phyloP scores from a whole-genome alignment of 1,140 invertebrate species.

The Tribolium castaneum region DNA sequence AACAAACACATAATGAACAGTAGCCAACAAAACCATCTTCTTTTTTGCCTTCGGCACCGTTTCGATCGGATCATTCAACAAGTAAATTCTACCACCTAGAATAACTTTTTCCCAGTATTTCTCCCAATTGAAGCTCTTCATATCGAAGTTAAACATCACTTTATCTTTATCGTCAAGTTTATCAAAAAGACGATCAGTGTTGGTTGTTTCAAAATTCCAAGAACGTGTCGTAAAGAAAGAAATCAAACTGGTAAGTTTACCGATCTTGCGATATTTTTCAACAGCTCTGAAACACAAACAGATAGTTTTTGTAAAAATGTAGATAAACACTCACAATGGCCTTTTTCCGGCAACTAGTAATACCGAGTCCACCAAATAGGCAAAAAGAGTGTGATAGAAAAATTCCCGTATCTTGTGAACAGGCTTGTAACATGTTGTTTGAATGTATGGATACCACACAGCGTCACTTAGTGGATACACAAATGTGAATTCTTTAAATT shows the following conservation, averaged over 20 bases:
- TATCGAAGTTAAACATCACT: slow-evolving; percentile 8
- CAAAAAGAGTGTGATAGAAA: slow-evolving; percentile 71
- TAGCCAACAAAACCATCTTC: background rate
- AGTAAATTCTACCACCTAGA: background rate
- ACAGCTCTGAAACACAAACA: slow-evolving; percentile 69
- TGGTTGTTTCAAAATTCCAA: background rate
- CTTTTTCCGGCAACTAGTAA: slow-evolving; percentile 68
- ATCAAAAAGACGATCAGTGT: background rate
- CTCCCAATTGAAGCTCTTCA: background rate
- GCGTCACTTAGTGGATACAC: slow-evolving; percentile 65
- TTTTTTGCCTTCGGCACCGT: background rate
- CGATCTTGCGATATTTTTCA: slow-evolving; percentile 68
- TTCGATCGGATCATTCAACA: slow-evolving; percentile 36
- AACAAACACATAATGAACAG: slow-evolving; percentile 10
- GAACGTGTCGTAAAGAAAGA: background rate
- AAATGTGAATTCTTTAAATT: slow-evolving; percentile 32
- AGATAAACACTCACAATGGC: slow-evolving; percentile 67
- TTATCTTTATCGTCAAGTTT: background rate
- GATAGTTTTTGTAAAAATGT: background rate
- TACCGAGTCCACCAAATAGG: slow-evolving; percentile 69
- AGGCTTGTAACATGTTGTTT: slow-evolving; percentile 66
- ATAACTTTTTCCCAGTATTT: background rate
- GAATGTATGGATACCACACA: slow-evolving; percentile 69
- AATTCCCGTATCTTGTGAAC: slow-evolving; percentile 63
- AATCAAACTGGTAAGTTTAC: background rate